Evolutionary conservation across 2,113 vertebrate genomes (phyloP).

Genomic region (Leptobrachium ailaonicum): DNA sequence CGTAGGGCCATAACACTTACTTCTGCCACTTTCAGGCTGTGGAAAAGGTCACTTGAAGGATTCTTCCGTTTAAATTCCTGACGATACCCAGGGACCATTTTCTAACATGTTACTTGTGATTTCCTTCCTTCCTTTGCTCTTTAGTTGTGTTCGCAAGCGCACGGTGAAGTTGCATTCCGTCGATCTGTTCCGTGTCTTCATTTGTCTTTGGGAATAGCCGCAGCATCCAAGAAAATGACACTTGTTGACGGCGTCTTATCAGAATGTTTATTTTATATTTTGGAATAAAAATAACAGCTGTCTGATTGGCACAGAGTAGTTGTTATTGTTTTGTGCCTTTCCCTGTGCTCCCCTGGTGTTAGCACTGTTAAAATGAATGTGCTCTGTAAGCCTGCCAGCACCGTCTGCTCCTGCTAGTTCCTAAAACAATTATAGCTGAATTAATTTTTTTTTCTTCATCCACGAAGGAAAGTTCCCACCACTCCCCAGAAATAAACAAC

Average conservation of each 20-base stretch:
- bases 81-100: conserved; percentile 11
- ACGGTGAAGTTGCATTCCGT: conserved; percentile 3
- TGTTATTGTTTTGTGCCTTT: background rate
- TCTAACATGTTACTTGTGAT: conserved; percentile 38
- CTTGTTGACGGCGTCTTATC: conserved; percentile 1
- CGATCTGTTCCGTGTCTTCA: background rate
- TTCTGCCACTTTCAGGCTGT: background rate
- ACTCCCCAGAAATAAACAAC: conserved; percentile 11
- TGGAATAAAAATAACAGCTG: background rate
- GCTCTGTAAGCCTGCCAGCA: conserved; percentile 17
- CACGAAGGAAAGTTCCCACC: conserved; percentile 37
- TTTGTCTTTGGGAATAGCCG: background rate
- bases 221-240: background rate
- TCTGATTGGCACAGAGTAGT: background rate
- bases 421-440: conserved; percentile 35
- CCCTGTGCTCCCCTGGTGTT: conserved; percentile 14
- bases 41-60: background rate
- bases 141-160: conserved; percentile 17
- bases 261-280: conserved; percentile 4
- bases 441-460: conserved; percentile 9
- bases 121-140: conserved; percentile 44
- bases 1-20: background rate
- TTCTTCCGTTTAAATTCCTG: background rate
- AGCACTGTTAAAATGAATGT: conserved; percentile 4
- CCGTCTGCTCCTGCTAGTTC: conserved; percentile 13